Evolutionary conservation across 2,888 invertebrate genomes (phyloP), one percentile per base, ranked within the genome.

Genomic region (Coleophora deauratella): DNA sequence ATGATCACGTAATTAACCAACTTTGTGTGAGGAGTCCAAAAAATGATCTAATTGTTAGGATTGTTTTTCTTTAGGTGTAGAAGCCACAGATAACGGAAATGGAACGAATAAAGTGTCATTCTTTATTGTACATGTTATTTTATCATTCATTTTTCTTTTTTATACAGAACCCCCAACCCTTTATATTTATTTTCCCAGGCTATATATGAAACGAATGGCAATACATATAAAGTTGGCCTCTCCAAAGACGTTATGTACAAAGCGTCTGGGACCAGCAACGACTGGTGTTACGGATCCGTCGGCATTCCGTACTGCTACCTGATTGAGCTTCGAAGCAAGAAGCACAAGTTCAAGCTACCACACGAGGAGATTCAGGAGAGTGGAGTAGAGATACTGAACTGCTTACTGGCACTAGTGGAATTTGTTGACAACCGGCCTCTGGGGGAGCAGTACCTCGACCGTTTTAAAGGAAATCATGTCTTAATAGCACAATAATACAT

Each of bases 181-280:
- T 11, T 31, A 14, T 35, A 33, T 37, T 32, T 37, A 27, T 10
- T 21, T 38, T 27, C 36, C 9, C 49, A 84, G 82, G 80, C 79
- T 15, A 84, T 84, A 38, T 67, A 67, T 44, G 52, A 72, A 6
- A 61, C 62, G n/a, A 74, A 59, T 45, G 76, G 80, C 2, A 73
- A 68, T 35, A 78, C 59, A 2, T 84, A 84, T 49, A 81, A 77
- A 49, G 82, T 82, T 10, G 82, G 82, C 9, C 67, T 78, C 50
- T 82, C 82, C 3, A 72, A 65, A 44, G 82, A 82, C 35, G 74
- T 82, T 1, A 78, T 84, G 78, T 79, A 79, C 39, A 67, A 66
- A 8, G 81, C 81, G 0, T 59, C 80, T 0, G 81, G 84, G 1
- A 81, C 82, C 14, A 84, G 81, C 48, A 71, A 70, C 12, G 84